Evolutionary conservation across 2,888 invertebrate genomes (phyloP).

Genomic region (Lottia scabra): DNA sequence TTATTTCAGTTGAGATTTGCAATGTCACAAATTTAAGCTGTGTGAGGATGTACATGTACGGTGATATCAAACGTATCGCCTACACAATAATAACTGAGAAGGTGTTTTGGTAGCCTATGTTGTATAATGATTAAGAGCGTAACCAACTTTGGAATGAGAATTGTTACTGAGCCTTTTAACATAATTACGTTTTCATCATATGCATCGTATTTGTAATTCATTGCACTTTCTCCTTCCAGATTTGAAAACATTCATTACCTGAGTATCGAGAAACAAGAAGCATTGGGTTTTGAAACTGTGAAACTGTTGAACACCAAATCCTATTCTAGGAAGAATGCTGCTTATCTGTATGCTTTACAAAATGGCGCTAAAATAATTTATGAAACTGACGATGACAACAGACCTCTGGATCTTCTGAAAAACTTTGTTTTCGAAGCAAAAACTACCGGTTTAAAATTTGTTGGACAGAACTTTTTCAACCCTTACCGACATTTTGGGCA

Average conservation of each 20-base stretch:
- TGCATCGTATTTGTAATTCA: neutral
- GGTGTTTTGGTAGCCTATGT: no score
- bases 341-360: neutral
- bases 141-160: no score
- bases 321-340: neutral
- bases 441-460: neutral
- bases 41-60: no score
- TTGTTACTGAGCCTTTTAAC: no score
- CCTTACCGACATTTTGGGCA: constrained; percentile 49
- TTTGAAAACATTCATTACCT: neutral
- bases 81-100: no score
- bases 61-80: no score
- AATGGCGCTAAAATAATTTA: neutral
- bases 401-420: neutral
- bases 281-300: neutral
- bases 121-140: no score
- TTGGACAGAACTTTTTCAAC: neutral
- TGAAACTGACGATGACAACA: neutral
- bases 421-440: neutral
- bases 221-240: neutral
- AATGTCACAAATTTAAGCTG: no score
- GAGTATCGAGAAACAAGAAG: neutral
- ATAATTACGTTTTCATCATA: no score
- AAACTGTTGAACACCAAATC: neutral
- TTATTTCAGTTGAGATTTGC: no score